A percentile compares a stretch with the other conserved stretches of the same genome.
phyloP scores from a whole-genome alignment of 2,113 vertebrate species.

The Alces alces region DNA sequence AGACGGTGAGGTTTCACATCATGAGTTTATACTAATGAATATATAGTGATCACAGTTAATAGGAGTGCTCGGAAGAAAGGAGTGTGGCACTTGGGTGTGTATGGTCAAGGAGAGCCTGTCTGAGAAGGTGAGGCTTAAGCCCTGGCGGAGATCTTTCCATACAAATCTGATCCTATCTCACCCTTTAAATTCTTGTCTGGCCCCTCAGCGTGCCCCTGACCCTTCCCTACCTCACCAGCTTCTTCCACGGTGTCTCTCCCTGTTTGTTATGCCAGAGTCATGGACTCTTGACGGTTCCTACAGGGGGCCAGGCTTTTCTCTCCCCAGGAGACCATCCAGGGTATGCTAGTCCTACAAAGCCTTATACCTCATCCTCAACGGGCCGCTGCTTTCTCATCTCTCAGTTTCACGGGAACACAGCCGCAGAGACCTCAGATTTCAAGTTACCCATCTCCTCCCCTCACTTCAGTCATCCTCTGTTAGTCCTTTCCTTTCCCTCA shows the following conservation, averaged over 20 bases:
- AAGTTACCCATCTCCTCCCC: background rate
- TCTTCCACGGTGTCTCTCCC: background rate
- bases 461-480: background rate
- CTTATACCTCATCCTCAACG: background rate
- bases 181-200: background rate
- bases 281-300: background rate
- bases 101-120: background rate
- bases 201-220: fast-evolving
- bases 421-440: background rate
- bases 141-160: background rate
- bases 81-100: fast-evolving
- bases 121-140: background rate
- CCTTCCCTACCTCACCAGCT: background rate
- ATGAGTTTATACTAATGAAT: background rate
- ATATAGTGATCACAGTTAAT: fast-evolving
- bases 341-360: background rate
- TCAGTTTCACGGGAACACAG: background rate
- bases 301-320: background rate
- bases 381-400: background rate
- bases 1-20: background rate
- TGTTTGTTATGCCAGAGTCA: fast-evolving
- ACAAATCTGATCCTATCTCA: background rate
- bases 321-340: too few relatives aligned
- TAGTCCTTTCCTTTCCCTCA: background rate
- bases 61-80: background rate